Evolutionary conservation across 2,888 invertebrate genomes (phyloP).

Genomic region (Heterodera filipjevi): DNA sequence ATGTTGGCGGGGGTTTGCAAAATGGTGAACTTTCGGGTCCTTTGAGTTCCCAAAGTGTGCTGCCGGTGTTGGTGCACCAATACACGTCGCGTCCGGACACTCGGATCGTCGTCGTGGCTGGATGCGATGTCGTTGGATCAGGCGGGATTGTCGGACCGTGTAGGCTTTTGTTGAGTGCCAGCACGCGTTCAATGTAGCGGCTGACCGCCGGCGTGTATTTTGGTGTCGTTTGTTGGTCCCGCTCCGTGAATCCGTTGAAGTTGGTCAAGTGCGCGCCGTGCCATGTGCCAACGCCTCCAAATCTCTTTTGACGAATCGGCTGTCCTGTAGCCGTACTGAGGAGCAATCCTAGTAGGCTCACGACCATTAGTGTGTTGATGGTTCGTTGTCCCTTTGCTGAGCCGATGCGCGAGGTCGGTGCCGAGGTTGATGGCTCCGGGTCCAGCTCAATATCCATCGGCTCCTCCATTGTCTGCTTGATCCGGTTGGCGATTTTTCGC

Average conservation of each 20-base stretch:
- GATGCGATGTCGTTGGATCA: background rate
- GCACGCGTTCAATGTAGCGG: no score
- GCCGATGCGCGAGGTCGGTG: no score
- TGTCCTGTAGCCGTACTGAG: background rate
- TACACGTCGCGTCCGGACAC: background rate
- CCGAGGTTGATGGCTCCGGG: background rate
- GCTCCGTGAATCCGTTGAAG: no score
- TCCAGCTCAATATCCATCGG: background rate
- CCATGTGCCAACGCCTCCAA: background rate
- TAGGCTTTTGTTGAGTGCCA: background rate
- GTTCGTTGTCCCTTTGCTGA: background rate
- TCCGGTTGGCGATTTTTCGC: background rate
- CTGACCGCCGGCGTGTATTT: no score
- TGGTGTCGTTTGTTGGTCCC: no score
- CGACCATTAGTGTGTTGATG: background rate
- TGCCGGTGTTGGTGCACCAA: background rate
- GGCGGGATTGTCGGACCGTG: background rate
- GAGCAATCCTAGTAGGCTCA: background rate
- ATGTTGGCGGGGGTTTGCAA: background rate
- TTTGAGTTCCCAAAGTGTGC: slow-evolving; percentile 11
- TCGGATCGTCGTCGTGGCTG: no score
- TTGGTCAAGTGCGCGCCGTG: no score
- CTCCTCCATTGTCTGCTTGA: background rate
- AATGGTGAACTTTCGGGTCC: background rate
- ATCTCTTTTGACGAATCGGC: background rate